Evolutionary conservation across 1,140 invertebrate genomes (phyloP), one percentile per base, ranked within the genome.

Genomic region (Drosophila sproati): DNA sequence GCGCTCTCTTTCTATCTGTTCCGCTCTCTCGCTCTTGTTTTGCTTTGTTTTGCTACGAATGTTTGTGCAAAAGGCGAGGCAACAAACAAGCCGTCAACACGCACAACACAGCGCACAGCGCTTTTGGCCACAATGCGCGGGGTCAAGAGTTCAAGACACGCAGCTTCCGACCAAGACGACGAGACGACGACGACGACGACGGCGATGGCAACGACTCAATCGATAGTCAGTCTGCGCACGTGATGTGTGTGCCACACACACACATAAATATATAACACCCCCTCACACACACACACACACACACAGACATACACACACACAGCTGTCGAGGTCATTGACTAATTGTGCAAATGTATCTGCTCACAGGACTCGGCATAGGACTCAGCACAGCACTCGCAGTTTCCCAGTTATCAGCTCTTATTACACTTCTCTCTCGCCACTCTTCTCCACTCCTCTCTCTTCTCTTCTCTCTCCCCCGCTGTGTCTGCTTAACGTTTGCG

Each of bases 81-180:
- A 62, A 60, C 41, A 71, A 72, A 62, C 37, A 8, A 8, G 39
- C 20, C 20, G 37, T 34, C 28, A 41, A 41, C 29, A 64, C 54
- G 48, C 45, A 57, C 60, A 39, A 63, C 60, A 48, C 5, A 28
- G 79, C 63, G 59, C 77, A 85, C 64, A 62, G 66, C 62, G 37
- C 37, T 79, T 72, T 73, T 50, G 68, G 80, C 79, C 59, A 57
- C 69, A 59, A 39, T 57, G 68, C 5, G 59, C 32, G 83, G 83
- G 83, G 85, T 88, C 83, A 88, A 88, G 80, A 88, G 83, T 88
- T 88, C 85, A 89, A 80, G 80, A 83, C 80, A 89, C 80, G 74
- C 83, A 88, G 83, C 83, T 88, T 88, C 83, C 83, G 83, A 82
- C 52, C 62, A 64, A 37, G 12, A 60, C 74, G 20, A 71, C 48